Conservation (phyloP, 2,888 invertebrate species). For the Malachius bipustulatus region DNA sequence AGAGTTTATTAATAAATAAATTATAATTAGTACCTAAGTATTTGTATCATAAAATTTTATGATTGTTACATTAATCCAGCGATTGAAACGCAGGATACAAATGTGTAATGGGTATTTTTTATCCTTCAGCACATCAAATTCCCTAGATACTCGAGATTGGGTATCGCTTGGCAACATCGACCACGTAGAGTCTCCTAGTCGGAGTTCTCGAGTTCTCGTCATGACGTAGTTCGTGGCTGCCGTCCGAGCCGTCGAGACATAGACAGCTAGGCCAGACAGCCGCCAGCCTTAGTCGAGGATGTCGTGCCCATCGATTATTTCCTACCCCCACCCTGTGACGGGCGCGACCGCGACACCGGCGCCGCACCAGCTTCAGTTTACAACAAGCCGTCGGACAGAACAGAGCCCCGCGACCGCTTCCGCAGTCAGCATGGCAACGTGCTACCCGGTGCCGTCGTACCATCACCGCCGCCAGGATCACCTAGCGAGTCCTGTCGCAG, state of each 20-base stretch:
- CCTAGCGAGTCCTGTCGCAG: slow-evolving; percentile 32
- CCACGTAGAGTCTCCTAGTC: too few species aligned
- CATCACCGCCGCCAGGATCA: slow-evolving; percentile 29
- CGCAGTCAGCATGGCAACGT: slow-evolving; percentile 31
- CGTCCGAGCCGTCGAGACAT: slow-evolving; percentile 27
- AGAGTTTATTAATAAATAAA: too few species aligned
- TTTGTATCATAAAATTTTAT: too few species aligned
- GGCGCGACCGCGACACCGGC: slow-evolving; percentile 16
- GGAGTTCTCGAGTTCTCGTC: background rate
- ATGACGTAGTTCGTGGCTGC: slow-evolving; percentile 7
- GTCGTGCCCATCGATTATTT: slow-evolving; percentile 38
- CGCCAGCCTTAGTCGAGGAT: slow-evolving; percentile 22
- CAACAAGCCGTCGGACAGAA: too few species aligned
- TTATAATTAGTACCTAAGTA: too few species aligned
- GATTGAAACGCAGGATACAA: too few species aligned
- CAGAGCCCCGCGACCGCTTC: slow-evolving; percentile 22
- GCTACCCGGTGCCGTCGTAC: slow-evolving; percentile 28
- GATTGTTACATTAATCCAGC: too few species aligned
- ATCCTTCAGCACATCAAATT: too few species aligned
- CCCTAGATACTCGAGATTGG: too few species aligned
- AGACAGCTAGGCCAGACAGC: slow-evolving; percentile 36
- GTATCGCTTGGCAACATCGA: too few species aligned
- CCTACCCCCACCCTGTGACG: slow-evolving; percentile 35
- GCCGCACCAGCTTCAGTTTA: too few species aligned
- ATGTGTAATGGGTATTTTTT: too few species aligned